Evolutionary conservation across 2,113 vertebrate species (phyloP).

Genomic region (Sarotherodon lohbergeri): DNA sequence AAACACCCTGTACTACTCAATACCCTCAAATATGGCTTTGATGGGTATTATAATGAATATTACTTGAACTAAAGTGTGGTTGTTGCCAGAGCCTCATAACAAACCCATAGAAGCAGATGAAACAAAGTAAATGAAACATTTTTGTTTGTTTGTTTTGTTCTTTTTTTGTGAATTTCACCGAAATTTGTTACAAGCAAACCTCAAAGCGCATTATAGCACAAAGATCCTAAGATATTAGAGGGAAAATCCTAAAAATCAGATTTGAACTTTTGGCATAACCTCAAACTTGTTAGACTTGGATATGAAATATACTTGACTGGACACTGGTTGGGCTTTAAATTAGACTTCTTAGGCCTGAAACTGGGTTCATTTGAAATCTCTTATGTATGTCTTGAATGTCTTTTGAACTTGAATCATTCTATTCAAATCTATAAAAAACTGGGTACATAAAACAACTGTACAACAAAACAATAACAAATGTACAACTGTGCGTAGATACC

Average conservation of each 20-base stretch:
- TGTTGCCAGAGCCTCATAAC: conserved; percentile 1
- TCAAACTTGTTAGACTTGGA: not conserved
- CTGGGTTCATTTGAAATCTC: not conserved
- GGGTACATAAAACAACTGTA: not conserved
- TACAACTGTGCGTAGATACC: not conserved
- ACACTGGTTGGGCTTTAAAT: not conserved
- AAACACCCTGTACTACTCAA: conserved; percentile 4
- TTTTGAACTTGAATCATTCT: not conserved
- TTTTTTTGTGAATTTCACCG: not conserved
- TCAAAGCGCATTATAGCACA: not conserved
- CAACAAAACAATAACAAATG: not conserved
- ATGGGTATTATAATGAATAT: conserved; percentile 33
- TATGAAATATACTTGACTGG: not conserved
- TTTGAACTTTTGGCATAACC: not conserved
- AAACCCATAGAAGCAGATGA: not conserved
- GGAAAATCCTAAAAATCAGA: not conserved
- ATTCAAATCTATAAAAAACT: not conserved
- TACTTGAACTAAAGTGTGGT: conserved; percentile 1
- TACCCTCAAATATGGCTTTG: not conserved
- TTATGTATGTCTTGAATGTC: not conserved
- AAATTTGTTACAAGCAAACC: not conserved
- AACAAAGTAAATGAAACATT: not conserved
- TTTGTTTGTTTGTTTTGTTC: not conserved
- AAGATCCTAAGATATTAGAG: not conserved
- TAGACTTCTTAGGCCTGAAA: not conserved